phyloP scores from a whole-genome alignment of 2,888 invertebrate genomes.

The Drosophila macrothrix region DNA sequence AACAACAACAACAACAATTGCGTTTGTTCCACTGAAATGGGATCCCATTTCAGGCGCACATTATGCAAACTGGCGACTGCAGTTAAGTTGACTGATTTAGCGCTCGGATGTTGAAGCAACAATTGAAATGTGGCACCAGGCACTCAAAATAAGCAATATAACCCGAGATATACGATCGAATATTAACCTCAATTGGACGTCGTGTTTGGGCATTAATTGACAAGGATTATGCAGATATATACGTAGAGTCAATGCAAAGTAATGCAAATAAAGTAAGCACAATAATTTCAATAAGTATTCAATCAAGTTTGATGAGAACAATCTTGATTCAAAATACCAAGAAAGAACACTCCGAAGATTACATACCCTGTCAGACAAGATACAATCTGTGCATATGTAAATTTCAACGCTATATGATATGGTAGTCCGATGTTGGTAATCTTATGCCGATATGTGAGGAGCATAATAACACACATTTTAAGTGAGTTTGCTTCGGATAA shows the following conservation, averaged over 20 bases:
- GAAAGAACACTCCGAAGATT: neutral
- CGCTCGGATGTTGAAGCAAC: conserved; percentile 16
- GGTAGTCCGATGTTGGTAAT: neutral
- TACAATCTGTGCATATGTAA: neutral
- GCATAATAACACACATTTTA: no score
- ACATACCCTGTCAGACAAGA: neutral
- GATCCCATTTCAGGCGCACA: conserved; percentile 13
- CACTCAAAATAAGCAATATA: neutral
- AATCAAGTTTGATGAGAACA: neutral
- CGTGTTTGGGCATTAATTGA: neutral
- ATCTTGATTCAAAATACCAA: neutral
- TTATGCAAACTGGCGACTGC: conserved; percentile 21
- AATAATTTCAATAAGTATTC: neutral
- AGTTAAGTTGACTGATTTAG: conserved; percentile 18
- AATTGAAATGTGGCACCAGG: conserved; percentile 3
- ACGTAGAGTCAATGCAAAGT: neutral
- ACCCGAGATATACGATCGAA: neutral
- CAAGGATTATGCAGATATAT: neutral
- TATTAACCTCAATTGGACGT: neutral
- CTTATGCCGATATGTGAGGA: neutral
- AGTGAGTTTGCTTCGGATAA: neutral
- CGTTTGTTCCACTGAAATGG: conserved; percentile 14
- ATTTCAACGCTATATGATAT: neutral
- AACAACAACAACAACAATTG: neutral
- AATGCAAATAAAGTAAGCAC: neutral